Base-by-base conservation (phyloP, 2,888 invertebrate genomes). In the Coleophora flavipennella region DNA sequence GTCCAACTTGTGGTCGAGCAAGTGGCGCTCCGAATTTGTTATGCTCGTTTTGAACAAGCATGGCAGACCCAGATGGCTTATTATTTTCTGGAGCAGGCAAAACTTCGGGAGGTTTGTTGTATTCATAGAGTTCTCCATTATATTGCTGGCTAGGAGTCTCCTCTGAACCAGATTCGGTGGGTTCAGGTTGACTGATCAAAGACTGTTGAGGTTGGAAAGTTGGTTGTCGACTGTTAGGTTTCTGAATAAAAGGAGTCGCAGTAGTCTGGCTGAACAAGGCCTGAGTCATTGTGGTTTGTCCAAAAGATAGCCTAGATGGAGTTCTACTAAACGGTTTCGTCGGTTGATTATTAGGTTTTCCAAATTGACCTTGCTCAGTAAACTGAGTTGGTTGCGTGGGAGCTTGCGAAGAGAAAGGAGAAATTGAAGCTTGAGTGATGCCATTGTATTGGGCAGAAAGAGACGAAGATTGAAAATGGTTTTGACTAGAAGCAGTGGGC, bases 71-170 rank as follows among this genome's bases (percentile, higher is more conserved):
- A 11, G 43, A 35, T 31, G 45, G 43, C 12, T 45, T 40, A 35
- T 51, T 44, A 39, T 52, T 47, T 12, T 48, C 37, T 13, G 62
- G 45, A 27, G 57, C 50, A 13, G 67, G 57, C 1, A 67, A 44
- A 31, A 51, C 49, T 41, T 59, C 55, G 11, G 57, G 51, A 32
- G 77, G 78, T 37, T 77, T 77, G 31, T 55, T 72, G 43, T 77
- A 77, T 44, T 78, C 63, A 40, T 78, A 76, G 44, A 78, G 50
- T 51, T 67, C 61, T 13, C 66, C 64, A 8, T 46, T 49, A 35
- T 64, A 62, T 41, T 63, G 62, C 31, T 60, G 61, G 29, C 46
- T 54, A n/a, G 48, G 37, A n/a, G 44, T 40, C 25, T 46, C 13
- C 27, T 49, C 46, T 3, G 43, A 28, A 0, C 39, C 36, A 25